Evolutionary conservation across 2,888 invertebrate species (phyloP), one percentile per base, ranked within the genome.

Genomic region (Lacanobia oleracea): DNA sequence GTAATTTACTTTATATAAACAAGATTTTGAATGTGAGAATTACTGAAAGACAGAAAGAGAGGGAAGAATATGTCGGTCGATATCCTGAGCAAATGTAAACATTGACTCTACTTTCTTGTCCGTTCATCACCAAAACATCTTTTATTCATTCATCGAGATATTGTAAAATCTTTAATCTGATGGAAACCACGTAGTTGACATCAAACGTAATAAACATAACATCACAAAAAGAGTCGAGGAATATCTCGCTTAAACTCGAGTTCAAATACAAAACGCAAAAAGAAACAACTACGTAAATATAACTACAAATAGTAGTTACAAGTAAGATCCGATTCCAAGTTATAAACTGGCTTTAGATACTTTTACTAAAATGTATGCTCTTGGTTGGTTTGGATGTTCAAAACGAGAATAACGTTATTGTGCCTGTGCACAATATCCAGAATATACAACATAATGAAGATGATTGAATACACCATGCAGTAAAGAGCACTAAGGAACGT

Each of bases 321-420:
- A 71, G 10, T 1, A 51, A 65, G 7, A 81, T 53, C 75, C 82
- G 81, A 18, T 72, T 83, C 72, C 67, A 72, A 21, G 53, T 21
- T 0, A 71, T 62, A 18, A 62, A 83, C n/a, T n/a, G n/a, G 21
- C 18, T 62, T 0, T 7, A n/a, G 14, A 74, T 57, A 10, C 21
- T 43, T 10, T 67, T 61, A 27, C 37, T 63, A 10, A 67, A 72
- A 18, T 62, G 33, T 0, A 81, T 51, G 23, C 1, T 57, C 12
- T 68, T 77, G 62, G n/a, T 81, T 70, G n/a, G 48, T 53, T 50
- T 84, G 84, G 6, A 83, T 72, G 0, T 23, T 72, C 9, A 79
- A 18, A 57, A 84, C 71, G 6, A 83, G 69, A 7, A 18, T 21
- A 0, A 83, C 56, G 6, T 79, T 61, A 2, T 65, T 16, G 12